Evolutionary conservation across 2,888 invertebrate species (phyloP).

Genomic region (Agriotes lineatus): DNA sequence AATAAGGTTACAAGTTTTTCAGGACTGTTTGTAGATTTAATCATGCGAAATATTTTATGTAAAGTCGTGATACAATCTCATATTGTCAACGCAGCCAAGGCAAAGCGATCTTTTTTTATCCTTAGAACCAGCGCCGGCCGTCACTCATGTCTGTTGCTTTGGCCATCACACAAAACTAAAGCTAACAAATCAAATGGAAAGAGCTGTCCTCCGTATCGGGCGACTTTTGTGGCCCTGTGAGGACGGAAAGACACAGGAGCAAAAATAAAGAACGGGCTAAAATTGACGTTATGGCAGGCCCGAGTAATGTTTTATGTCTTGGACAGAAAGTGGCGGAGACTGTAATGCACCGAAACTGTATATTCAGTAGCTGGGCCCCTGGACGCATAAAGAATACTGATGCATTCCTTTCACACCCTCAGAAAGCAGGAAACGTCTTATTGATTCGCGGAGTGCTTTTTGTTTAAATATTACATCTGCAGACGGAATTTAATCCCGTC

Average conservation of each 20-base stretch:
- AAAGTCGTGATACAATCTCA: constrained; percentile 41
- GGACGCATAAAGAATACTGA: constrained; percentile 52
- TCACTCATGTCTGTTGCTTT: constrained; percentile 7
- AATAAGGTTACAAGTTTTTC: constrained; percentile 44
- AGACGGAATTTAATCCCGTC: constrained; percentile 60
- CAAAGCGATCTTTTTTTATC: constrained; percentile 11
- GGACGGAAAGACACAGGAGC: not conserved
- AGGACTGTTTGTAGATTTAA: constrained; percentile 42
- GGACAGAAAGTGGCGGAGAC: constrained; percentile 42
- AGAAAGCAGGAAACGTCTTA: constrained; percentile 53
- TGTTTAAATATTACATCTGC: constrained; percentile 62
- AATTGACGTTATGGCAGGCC: constrained; percentile 17
- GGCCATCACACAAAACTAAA: not conserved
- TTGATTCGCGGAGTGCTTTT: constrained; percentile 59
- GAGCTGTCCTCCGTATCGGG: not conserved
- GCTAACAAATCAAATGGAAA: constrained; percentile 1
- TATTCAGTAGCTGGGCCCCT: constrained; percentile 46
- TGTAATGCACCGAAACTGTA: constrained; percentile 51
- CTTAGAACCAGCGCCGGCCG: not conserved
- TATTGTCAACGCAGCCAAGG: constrained; percentile 37
- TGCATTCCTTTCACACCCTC: constrained; percentile 48
- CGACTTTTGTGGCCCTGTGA: not conserved
- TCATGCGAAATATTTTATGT: constrained; percentile 45
- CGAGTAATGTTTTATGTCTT: constrained; percentile 23
- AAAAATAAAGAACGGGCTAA: constrained; percentile 19